These are phyloP conservation scores for Neoscelio sp. DNA, from an alignment of 2,888 invertebrate genomes.

Conservation along the genomic window DNA sequence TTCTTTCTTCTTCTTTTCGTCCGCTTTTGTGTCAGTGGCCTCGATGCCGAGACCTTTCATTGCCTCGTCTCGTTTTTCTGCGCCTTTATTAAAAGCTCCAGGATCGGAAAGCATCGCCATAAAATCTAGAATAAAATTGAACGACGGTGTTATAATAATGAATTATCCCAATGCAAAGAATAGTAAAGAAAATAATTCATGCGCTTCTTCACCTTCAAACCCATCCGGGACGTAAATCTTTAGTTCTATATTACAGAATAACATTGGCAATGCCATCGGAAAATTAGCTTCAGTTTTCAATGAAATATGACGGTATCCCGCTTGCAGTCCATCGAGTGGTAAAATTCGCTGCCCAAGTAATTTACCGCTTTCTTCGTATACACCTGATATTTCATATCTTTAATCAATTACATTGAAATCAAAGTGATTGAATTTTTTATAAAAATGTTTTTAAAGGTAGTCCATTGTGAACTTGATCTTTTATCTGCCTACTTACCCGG, in stretches of 20 bases:
- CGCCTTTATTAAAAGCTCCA: constrained; percentile 88
- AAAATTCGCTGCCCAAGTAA: constrained; percentile 88
- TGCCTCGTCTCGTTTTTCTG: constrained; percentile 86
- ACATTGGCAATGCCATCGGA: constrained; percentile 87
- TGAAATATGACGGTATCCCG: constrained; percentile 88
- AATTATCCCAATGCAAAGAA: constrained; percentile 1
- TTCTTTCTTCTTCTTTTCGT: constrained; percentile 81
- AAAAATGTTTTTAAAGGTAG: no score
- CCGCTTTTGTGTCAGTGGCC: constrained; percentile 82
- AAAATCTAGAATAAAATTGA: constrained; percentile 87
- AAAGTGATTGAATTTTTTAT: no score
- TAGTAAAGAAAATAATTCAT: background rate
- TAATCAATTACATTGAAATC: no score
- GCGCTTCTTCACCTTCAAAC: constrained; percentile 84
- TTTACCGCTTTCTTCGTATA: constrained; percentile 89
- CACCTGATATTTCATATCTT: constrained; percentile 82
- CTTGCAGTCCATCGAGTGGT: constrained; percentile 88
- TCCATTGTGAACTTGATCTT: no score
- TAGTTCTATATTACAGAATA: constrained; percentile 88
- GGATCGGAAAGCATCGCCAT: constrained; percentile 99
- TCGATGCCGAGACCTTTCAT: constrained; percentile 89
- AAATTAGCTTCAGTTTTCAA: constrained; percentile 89
- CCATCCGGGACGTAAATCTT: constrained; percentile 91
- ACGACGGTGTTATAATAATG: background rate
- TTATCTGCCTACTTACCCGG: no score